Evolutionary conservation across 2,113 vertebrate genomes (phyloP).

Genomic region (Chaetodon auriga): DNA sequence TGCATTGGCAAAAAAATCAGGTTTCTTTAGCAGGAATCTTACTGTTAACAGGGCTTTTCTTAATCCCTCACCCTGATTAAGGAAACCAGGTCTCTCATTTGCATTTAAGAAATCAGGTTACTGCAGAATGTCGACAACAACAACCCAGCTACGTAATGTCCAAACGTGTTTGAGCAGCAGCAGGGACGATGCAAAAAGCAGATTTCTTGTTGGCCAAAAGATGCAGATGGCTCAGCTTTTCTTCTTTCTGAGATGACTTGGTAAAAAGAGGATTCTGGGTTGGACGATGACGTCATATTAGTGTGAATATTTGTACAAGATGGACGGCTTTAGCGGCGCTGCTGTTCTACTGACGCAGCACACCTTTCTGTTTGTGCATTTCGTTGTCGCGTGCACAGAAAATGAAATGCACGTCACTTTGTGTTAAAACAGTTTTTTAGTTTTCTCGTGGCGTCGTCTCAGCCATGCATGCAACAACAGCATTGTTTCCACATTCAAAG

Average conservation of each 20-base stretch:
- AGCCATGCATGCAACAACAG: background rate
- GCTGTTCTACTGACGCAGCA: background rate
- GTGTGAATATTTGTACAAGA: slow-evolving; percentile 17
- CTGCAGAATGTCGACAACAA: slow-evolving; percentile 20
- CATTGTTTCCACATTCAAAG: background rate
- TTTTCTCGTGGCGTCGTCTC: background rate
- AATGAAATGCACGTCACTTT: background rate
- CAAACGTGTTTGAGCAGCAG: slow-evolving; percentile 5
- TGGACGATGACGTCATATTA: slow-evolving; percentile 3
- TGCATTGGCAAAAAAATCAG: background rate
- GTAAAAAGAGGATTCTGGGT: background rate
- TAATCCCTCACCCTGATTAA: slow-evolving; percentile 4
- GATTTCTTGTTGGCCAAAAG: slow-evolving; percentile 3
- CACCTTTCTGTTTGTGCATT: background rate
- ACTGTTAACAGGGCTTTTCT: background rate
- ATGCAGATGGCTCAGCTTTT: slow-evolving; percentile 35
- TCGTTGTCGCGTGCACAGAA: background rate
- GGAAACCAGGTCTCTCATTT: slow-evolving; percentile 30
- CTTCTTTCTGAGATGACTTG: background rate
- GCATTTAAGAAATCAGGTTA: slow-evolving; percentile 41
- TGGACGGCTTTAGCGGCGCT: background rate
- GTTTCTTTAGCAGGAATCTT: background rate
- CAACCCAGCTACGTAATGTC: background rate
- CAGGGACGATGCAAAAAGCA: slow-evolving; percentile 17
- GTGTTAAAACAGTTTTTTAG: background rate